Conservation (phyloP, 2,113 vertebrate genomes). For the Sylvilagus bachmani region DNA sequence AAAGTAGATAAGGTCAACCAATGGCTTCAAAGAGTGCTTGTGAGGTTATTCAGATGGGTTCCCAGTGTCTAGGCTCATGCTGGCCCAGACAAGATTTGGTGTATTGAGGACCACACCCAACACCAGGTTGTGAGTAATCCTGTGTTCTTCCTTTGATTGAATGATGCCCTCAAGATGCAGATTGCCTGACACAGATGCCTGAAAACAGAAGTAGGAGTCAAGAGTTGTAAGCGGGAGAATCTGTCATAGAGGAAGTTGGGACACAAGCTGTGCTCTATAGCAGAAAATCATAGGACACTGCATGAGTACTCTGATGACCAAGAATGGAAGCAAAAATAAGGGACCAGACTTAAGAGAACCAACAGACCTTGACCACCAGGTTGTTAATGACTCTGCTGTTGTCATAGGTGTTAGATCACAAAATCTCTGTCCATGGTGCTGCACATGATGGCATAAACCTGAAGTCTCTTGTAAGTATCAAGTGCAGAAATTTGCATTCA, state of each 20-base stretch:
- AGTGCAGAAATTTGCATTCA: not conserved
- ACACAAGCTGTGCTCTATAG: not conserved
- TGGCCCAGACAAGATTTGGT: not conserved
- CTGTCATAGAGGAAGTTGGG: not conserved
- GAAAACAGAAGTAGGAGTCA: not conserved
- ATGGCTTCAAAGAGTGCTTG: accelerated
- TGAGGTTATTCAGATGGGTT: accelerated
- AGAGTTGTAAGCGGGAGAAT: not conserved
- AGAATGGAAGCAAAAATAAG: not conserved
- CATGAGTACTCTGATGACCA: not conserved
- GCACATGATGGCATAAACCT: not conserved
- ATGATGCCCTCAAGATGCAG: not conserved
- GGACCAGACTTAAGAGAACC: not conserved
- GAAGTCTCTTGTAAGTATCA: not conserved
- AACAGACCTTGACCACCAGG: not conserved
- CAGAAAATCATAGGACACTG: slow-evolving; percentile 11
- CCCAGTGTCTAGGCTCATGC: slow-evolving; percentile 6
- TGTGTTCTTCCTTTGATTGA: not conserved
- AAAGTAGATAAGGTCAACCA: slow-evolving; percentile 31
- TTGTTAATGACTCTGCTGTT: not conserved
- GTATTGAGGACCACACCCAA: not conserved
- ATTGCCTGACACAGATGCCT: not conserved
- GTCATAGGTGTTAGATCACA: not conserved
- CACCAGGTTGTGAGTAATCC: not conserved
- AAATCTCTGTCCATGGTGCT: not conserved